Evolutionary conservation across 2,797 vertebrate genomes (phyloP), one percentile per base, ranked within the genome.

Genomic region (Acomys russatus): DNA sequence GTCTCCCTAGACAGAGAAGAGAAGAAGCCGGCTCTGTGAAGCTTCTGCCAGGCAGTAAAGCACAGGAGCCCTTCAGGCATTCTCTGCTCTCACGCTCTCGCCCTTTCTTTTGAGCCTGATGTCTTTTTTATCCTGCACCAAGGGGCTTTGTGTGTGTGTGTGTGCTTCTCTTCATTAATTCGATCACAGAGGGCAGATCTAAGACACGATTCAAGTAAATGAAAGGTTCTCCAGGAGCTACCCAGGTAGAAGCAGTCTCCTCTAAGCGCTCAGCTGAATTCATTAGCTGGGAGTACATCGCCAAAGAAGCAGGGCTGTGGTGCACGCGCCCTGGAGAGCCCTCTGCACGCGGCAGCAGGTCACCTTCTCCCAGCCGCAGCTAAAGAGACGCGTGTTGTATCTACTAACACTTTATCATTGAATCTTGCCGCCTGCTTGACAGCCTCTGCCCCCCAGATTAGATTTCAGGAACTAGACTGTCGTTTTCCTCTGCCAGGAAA

Each of bases 191-290:
- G 90, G 86, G 3, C 77, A 91, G 86, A 97, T 94, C 2, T 51
- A 90, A 97, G 95, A 94, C 7, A 35, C 2, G 83, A 96, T 35
- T 38, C 35, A 91, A 89, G 96, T 23, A n/a, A 90, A 96, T 51
- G 35, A 94, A 96, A 95, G 87, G 94, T 95, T 97, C 94, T 97
- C 78, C 84, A 94, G 96, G 96, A 96, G 94, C 90, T 90, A 86
- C 92, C 96, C 95, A 88, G 80, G 79, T 95, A 85, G 73, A 94
- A 28, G 82, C 71, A 88, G 93, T 95, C 97, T 95, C 71, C 79
- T 64, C 94, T 91, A 88, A 97, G 90, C 95, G 61, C 77, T 80
- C 54, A 23, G 82, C 88, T 97, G 97, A 97, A 98, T 96, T 94
- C 95, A 96, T 97, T 97, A 98, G 86, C 91, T 79, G 33, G 0